Conservation (phyloP, 1,140 invertebrate genomes). For the Drosophila triauraria region DNA sequence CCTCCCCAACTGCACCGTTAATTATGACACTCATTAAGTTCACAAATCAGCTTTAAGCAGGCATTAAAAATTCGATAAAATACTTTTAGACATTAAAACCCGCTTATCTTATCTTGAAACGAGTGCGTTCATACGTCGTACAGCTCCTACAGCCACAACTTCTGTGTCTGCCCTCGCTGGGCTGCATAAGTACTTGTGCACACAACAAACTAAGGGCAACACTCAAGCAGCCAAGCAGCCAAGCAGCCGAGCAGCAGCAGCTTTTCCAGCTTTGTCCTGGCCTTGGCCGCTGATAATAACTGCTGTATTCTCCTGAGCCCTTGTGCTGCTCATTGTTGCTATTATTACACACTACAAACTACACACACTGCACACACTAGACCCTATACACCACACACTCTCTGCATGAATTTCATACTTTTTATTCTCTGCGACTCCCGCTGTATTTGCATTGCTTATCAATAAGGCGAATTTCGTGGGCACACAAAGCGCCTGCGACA, state of each 20-base stretch:
- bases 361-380: not conserved
- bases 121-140: not conserved
- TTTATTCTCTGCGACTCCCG: constrained; percentile 5
- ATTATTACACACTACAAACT: constrained; percentile 16
- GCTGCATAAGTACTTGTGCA: constrained; percentile 51
- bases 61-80: constrained; percentile 1
- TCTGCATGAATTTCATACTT: constrained; percentile 8
- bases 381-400: not conserved
- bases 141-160: constrained; percentile 3
- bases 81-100: not conserved
- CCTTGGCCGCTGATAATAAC: constrained; percentile 60
- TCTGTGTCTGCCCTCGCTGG: constrained; percentile 23
- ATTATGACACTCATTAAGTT: constrained; percentile 1
- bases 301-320: constrained; percentile 20
- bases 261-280: constrained; percentile 48
- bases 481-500: constrained; percentile 58
- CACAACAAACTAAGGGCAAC: constrained; percentile 28
- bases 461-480: constrained; percentile 60
- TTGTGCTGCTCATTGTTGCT: constrained; percentile 13
- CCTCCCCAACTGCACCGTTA: too few relatives aligned
- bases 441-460: constrained; percentile 67
- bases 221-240: constrained; percentile 16
- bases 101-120: constrained; percentile 16
- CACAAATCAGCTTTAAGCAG: not conserved
- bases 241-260: constrained; percentile 43